Conservation (phyloP, 2,888 invertebrate species). For the Hirtodrosophila histrioides region DNA sequence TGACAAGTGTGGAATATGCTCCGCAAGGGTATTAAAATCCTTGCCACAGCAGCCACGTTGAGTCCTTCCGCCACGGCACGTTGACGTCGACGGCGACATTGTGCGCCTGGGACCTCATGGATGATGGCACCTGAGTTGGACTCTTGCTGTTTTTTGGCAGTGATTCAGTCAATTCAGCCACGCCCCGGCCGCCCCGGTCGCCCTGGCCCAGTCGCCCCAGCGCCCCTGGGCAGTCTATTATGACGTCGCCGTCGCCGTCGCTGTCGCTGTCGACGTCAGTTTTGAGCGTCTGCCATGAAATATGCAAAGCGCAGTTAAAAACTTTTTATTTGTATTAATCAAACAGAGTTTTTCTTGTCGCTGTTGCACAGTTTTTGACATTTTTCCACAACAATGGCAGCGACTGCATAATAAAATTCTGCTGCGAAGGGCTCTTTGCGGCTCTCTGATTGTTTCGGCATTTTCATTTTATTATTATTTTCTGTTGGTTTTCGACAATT, state of each 20-base stretch:
- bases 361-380: constrained; percentile 49
- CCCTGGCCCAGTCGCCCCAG: constrained; percentile 8
- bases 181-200: neutral
- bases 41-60: constrained; percentile 8
- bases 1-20: neutral
- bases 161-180: constrained; percentile 27
- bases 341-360: constrained; percentile 68
- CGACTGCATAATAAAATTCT: constrained; percentile 54
- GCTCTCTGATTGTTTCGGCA: constrained; percentile 57
- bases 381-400: constrained; percentile 56
- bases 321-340: constrained; percentile 81
- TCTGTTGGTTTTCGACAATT: constrained; percentile 29
- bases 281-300: constrained; percentile 75
- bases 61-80: constrained; percentile 36
- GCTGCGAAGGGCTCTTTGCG: neutral
- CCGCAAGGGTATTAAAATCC: constrained; percentile 5
- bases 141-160: constrained; percentile 42
- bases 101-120: constrained; percentile 60
- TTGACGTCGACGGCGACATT: constrained; percentile 74
- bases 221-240: constrained; percentile 46
- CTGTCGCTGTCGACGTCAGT: constrained; percentile 45
- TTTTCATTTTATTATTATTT: constrained; percentile 22
- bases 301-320: constrained; percentile 80
- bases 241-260: constrained; percentile 30
- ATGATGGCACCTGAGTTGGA: constrained; percentile 50